Conservation (phyloP, 2,888 invertebrate species). For the Caenorhabditis becei region DNA sequence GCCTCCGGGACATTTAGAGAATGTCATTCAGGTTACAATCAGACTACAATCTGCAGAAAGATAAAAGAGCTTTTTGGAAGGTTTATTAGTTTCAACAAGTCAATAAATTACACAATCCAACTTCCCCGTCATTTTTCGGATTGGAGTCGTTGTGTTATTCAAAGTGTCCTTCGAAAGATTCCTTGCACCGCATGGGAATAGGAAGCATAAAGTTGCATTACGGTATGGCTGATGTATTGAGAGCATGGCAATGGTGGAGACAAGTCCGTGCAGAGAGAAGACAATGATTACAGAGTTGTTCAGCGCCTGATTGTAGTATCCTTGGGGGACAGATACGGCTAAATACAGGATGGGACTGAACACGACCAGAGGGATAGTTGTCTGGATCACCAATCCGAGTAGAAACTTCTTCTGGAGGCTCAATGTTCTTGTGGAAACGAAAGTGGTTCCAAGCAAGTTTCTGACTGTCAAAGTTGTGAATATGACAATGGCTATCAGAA, state of each 20-base stretch:
- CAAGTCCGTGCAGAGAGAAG: background rate
- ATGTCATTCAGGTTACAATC: no score
- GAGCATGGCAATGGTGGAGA: conserved; percentile 4
- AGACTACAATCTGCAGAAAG: no score
- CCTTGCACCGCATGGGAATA: background rate
- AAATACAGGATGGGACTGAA: background rate
- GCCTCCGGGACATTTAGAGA: no score
- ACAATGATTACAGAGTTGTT: conserved; percentile 14
- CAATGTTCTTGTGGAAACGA: background rate
- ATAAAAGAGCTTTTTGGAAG: no score
- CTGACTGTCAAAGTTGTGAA: background rate
- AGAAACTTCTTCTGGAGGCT: conserved; percentile 6
- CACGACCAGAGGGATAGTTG: background rate
- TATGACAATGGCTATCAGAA: background rate
- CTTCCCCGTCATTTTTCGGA: no score
- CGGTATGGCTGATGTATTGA: conserved; percentile 6
- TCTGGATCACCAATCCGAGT: background rate
- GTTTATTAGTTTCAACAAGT: no score
- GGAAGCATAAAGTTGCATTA: background rate
- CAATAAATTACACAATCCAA: no score
- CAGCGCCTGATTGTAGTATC: background rate
- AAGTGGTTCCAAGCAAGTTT: background rate
- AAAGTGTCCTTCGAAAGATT: background rate
- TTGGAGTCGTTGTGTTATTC: background rate
- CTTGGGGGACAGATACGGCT: background rate